Evolutionary conservation across 2,113 vertebrate species (phyloP).

Genomic region (Herpailurus yagouaroundi): DNA sequence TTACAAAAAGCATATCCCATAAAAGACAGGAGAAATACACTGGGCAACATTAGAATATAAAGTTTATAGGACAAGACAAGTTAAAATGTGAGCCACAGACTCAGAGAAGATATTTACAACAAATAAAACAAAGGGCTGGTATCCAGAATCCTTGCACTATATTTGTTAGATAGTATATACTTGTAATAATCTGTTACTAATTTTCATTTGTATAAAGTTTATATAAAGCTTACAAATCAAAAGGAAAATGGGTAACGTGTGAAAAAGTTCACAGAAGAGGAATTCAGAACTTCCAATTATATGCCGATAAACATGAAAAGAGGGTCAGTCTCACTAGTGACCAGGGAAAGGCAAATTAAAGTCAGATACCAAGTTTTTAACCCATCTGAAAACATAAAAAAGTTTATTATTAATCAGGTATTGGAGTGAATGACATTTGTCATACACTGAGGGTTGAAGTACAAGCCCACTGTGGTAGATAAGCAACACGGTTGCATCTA

Average conservation of each 20-base stretch:
- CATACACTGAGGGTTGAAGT: not conserved
- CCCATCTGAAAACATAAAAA: not conserved
- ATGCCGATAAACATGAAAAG: not conserved
- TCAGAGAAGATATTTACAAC: not conserved
- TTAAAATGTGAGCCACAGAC: not conserved
- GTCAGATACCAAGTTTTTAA: not conserved
- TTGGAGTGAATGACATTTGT: not conserved
- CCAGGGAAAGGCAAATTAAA: not conserved
- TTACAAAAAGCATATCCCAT: not conserved
- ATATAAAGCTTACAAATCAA: not conserved
- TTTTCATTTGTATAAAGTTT: not conserved
- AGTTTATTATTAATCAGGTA: not conserved
- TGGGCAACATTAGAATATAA: not conserved
- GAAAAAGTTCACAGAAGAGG: not conserved
- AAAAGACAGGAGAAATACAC: not conserved
- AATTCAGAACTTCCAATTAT: not conserved
- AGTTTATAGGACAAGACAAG: not conserved
- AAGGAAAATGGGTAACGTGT: not conserved
- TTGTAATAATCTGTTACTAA: not conserved
- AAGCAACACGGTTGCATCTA: not conserved
- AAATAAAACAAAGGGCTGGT: not conserved
- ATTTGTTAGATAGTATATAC: not conserved
- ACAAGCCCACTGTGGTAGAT: not conserved
- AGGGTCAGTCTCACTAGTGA: not conserved
- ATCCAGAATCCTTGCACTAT: not conserved